Percentiles rank a stretch among this genome's conserved stretches.
phyloP scores from a whole-genome alignment of 2,113 vertebrate species.

The Trematomus loennbergii region DNA sequence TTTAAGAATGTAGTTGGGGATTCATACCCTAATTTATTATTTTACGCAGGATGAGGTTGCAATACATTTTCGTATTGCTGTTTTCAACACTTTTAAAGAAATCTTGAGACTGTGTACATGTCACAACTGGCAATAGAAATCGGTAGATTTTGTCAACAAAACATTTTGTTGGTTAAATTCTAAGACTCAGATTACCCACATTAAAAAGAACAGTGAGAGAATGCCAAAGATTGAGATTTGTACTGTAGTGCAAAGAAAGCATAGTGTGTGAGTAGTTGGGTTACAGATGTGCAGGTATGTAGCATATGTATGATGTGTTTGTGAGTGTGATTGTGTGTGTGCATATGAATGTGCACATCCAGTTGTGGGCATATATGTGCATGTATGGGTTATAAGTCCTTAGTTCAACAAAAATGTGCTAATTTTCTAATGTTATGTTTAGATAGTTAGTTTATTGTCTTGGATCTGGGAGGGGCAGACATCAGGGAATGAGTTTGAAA shows the following conservation, averaged over 20 bases:
- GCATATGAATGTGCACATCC: neutral
- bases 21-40: neutral
- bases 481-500: no score
- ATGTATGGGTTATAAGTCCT: neutral
- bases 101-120: neutral
- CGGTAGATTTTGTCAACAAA: neutral
- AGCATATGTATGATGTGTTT: neutral
- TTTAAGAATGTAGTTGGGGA: neutral
- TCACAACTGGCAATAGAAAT: neutral
- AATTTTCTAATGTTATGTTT: no score
- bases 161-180: neutral
- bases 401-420: no score
- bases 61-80: neutral
- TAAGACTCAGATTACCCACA: neutral
- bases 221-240: neutral
- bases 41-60: neutral
- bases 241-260: slow-evolving; percentile 14
- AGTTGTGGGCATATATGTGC: neutral
- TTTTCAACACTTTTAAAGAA: neutral
- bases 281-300: slow-evolving; percentile 64
- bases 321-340: neutral
- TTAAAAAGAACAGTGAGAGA: neutral
- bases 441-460: no score
- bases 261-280: slow-evolving; percentile 43
- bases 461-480: no score